Conservation (phyloP, 2,797 vertebrate genomes). For the Sebastes reedi region DNA sequence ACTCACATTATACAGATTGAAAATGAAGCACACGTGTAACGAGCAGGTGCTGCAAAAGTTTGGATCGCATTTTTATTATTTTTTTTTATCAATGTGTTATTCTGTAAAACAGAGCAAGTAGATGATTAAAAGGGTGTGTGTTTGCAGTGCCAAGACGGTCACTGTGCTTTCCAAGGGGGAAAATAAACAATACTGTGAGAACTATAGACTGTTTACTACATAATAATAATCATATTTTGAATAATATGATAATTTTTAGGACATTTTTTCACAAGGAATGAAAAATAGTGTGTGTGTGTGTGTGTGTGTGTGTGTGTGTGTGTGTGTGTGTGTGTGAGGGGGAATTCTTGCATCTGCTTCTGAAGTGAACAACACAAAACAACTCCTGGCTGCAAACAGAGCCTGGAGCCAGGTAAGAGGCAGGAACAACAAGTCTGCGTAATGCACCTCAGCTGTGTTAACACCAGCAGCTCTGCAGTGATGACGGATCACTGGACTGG, state of each 20-base stretch:
- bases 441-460: slow-evolving; percentile 85
- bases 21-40: slow-evolving; percentile 50
- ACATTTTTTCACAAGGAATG: too few species aligned
- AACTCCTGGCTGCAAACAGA: slow-evolving; percentile 55
- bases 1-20: slow-evolving; percentile 41
- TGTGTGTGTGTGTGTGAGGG: not conserved
- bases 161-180: not conserved
- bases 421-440: slow-evolving; percentile 71
- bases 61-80: slow-evolving; percentile 5
- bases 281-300: not conserved
- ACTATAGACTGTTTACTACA: not conserved
- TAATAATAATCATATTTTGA: not conserved
- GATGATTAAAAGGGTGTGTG: slow-evolving; percentile 7
- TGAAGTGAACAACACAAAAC: slow-evolving; percentile 51
- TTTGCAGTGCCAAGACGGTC: not conserved
- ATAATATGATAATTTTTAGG: not conserved
- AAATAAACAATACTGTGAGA: not conserved
- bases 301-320: not conserved
- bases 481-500: slow-evolving; percentile 77
- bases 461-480: slow-evolving; percentile 72
- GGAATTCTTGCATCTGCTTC: slow-evolving; percentile 34
- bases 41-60: slow-evolving; percentile 49
- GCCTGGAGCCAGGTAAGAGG: slow-evolving; percentile 74
- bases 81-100: slow-evolving; percentile 25
- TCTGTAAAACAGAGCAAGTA: not conserved